Evolutionary conservation across 1,140 invertebrate genomes (phyloP).

Genomic region (Sinella curviseta): DNA sequence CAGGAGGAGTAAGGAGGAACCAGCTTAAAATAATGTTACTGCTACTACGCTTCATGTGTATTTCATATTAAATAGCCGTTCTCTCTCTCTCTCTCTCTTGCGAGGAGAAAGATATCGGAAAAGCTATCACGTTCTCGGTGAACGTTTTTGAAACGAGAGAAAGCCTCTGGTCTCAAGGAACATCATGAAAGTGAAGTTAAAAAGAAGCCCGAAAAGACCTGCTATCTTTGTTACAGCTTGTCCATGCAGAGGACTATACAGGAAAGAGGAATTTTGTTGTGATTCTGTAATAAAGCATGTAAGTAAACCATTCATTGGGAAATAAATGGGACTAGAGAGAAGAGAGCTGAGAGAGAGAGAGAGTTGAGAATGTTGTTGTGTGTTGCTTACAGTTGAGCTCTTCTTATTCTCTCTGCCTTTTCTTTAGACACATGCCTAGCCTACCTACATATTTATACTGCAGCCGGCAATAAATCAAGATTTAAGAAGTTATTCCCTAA

Average conservation of each 20-base stretch:
- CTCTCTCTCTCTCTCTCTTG: too few relatives aligned
- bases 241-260: background rate
- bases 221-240: background rate
- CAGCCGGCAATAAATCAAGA: constrained; percentile 46
- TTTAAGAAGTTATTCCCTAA: constrained; percentile 47
- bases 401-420: background rate
- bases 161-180: background rate
- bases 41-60: background rate
- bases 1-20: too few relatives aligned
- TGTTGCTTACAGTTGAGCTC: too few relatives aligned
- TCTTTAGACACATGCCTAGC: too few relatives aligned
- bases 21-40: constrained; percentile 1
- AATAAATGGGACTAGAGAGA: background rate
- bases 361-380: too few relatives aligned
- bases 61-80: constrained; percentile 20
- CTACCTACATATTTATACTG: too few relatives aligned
- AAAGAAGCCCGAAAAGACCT: too few relatives aligned
- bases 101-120: background rate
- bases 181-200: background rate
- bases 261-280: too few relatives aligned
- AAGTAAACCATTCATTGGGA: background rate
- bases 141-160: background rate
- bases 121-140: constrained; percentile 16
- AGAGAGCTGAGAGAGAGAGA: background rate
- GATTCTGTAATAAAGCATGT: background rate